Evolutionary conservation across 1,140 invertebrate species (phyloP), one percentile per base, ranked within the genome.

Genomic region (Drosophila sucinea): DNA sequence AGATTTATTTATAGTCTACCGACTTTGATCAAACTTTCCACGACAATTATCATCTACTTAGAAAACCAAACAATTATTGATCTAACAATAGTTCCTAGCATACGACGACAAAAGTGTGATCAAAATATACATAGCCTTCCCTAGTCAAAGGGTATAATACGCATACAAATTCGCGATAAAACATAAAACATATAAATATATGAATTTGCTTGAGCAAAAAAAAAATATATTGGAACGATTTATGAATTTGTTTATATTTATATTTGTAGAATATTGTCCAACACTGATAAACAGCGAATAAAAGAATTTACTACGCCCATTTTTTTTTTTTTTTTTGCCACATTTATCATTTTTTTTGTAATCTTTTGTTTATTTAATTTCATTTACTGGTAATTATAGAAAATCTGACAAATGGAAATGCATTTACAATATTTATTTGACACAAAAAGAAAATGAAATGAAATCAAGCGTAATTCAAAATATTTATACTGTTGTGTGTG

Each of bases 221-320:
- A 54, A 38, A 23, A 17, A 17, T 17, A 17, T 51, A 35, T 68
- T 71, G 33, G 17, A 38, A 32, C 47, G 66, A 81, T 74, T 78
- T 78, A 70, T 69, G 41, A 62, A 66, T 71, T 81, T 86, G 71
- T 77, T 78, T 64, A 65, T 68, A 55, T 58, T 60, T 77, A 62
- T 65, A 65, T 17, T 17, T 17, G 17, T 30, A 17, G 41, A 23
- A 23, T 2, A 47, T 17, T 47, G 41, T 47, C 41, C 41, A 7
- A 47, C 41, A 47, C 38, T 40, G 38, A 1, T 7, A 1, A 47
- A 47, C 11, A 47, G 44, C 25, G 6, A 47, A 47, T 47, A 7
- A 47, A 47, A 47, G 17, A 25, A 38, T 38, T 38, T 38, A 38
- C 1, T 8, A 4, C 4, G 11, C 35, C 0, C 17, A 47, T 2